phyloP scores from a whole-genome alignment of 2,888 invertebrate species.

The Galerucella pusilla region DNA sequence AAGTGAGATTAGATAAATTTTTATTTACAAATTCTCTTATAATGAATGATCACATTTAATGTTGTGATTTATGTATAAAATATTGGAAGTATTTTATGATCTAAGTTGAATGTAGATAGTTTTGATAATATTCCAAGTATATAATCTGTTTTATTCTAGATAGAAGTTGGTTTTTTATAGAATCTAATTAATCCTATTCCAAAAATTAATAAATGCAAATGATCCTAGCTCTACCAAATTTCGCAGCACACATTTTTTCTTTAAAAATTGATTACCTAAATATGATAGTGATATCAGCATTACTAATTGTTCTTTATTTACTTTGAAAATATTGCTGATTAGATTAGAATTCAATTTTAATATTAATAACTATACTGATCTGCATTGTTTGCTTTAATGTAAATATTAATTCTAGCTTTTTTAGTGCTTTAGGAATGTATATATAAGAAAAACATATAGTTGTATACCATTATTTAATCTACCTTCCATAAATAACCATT shows the following conservation, averaged over 20 bases:
- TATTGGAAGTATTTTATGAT: no score
- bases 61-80: not conserved
- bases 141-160: no score
- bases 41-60: not conserved
- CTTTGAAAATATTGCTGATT: not conserved
- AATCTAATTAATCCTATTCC: no score
- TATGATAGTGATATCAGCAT: not conserved
- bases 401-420: not conserved
- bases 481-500: no score
- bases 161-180: no score
- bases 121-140: no score
- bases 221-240: no score
- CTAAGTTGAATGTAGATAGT: no score
- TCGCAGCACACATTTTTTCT: no score
- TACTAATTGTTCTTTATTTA: not conserved
- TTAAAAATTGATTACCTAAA: not conserved
- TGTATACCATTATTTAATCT: no score
- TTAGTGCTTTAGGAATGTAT: not conserved
- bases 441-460: not conserved
- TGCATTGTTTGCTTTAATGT: not conserved
- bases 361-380: not conserved
- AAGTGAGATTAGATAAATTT: no score
- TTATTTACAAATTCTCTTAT: not conserved
- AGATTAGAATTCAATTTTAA: not conserved
- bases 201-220: no score